A percentile compares a stretch with the other conserved stretches of the same genome.
Evolutionary conservation across 2,797 vertebrate genomes (phyloP).

Genomic region (Eutrigla gurnardus): DNA sequence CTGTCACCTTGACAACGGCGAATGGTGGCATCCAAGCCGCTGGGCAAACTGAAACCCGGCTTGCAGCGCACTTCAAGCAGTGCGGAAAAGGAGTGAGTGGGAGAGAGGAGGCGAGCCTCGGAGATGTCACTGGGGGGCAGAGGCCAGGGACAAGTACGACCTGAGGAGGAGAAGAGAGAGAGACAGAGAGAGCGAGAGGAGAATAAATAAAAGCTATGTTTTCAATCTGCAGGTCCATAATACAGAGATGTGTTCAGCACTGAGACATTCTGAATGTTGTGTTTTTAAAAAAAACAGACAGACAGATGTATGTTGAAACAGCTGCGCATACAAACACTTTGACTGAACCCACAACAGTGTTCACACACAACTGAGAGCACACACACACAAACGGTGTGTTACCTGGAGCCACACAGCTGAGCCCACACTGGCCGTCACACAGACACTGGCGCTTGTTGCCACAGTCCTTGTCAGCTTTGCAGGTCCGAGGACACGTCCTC

Average conservation of each 20-base stretch:
- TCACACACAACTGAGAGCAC: slow-evolving; percentile 47
- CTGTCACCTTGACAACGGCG: slow-evolving; percentile 89
- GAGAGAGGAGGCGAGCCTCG: slow-evolving; percentile 77
- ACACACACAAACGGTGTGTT: slow-evolving; percentile 52
- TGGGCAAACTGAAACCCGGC: slow-evolving; percentile 79
- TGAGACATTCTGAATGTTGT: slow-evolving; percentile 10
- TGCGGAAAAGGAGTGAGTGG: slow-evolving; percentile 84
- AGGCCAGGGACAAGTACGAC: slow-evolving; percentile 88
- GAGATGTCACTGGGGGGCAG: slow-evolving; percentile 70
- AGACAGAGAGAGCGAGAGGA: slow-evolving; percentile 19
- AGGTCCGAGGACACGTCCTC: slow-evolving; percentile 83
- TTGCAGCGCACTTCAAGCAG: slow-evolving; percentile 85
- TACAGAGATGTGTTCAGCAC: slow-evolving; percentile 48
- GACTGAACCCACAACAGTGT: slow-evolving; percentile 44
- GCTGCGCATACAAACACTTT: slow-evolving; percentile 24
- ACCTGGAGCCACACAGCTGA: slow-evolving; percentile 89
- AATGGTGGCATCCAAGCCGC: slow-evolving; percentile 76
- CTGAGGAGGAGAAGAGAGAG: slow-evolving; percentile 58
- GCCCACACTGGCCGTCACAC: slow-evolving; percentile 88
- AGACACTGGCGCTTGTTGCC: slow-evolving; percentile 84
- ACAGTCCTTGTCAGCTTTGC: slow-evolving; percentile 82
- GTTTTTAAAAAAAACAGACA: not conserved
- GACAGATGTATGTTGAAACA: not conserved
- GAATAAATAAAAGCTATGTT: slow-evolving; percentile 32
- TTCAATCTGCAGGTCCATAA: slow-evolving; percentile 35